These are phyloP conservation scores for Apamea monoglypha DNA, from an alignment of 2,888 invertebrate genomes.

Conservation along the genomic window DNA sequence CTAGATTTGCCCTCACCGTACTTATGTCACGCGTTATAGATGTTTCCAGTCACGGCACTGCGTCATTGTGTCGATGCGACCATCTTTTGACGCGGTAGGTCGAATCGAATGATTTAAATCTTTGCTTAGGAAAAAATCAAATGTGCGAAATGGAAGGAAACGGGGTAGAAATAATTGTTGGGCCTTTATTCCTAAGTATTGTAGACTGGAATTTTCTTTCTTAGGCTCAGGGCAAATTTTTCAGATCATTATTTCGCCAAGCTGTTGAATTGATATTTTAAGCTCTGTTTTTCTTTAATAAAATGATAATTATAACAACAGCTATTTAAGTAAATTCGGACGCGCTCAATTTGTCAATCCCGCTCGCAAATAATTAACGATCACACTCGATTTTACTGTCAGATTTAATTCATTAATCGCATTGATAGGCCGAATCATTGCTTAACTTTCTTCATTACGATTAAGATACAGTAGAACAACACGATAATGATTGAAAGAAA, in stretches of 20 bases:
- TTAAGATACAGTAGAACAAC: not conserved
- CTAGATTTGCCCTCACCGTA: not conserved
- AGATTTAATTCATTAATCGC: not conserved
- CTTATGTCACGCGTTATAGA: not conserved
- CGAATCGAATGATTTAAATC: not conserved
- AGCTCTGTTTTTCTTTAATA: not conserved
- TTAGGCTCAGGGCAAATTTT: not conserved
- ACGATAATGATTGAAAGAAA: not conserved
- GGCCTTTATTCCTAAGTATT: not conserved
- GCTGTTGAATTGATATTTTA: not conserved
- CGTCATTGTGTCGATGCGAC: not conserved
- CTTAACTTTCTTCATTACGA: not conserved
- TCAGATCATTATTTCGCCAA: not conserved
- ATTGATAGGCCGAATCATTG: not conserved
- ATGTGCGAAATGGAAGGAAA: slow-evolving; percentile 20
- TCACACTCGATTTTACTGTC: not conserved
- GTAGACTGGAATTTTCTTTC: not conserved
- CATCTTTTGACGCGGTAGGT: not conserved
- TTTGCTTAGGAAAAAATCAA: slow-evolving; percentile 10
- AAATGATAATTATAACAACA: too few species aligned
- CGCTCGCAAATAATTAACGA: not conserved
- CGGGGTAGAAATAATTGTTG: not conserved
- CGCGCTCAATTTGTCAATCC: not conserved
- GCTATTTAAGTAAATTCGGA: too few species aligned
- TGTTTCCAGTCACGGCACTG: not conserved